Conservation (phyloP, 1,140 invertebrate genomes). For the Drosophila biarmipes region DNA sequence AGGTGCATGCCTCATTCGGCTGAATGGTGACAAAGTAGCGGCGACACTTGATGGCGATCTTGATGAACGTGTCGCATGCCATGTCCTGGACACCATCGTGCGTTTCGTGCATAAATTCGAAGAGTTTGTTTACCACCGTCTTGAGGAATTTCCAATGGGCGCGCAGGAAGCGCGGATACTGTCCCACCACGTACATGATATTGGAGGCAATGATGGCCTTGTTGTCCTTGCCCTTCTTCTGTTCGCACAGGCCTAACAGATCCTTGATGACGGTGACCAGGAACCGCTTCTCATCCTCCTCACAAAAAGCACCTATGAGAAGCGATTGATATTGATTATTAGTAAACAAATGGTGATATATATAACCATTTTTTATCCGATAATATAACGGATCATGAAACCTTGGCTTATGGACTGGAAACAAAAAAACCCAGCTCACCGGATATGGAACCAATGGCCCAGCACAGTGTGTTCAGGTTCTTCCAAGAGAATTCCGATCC, state of each 20-base stretch:
- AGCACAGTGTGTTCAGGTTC: slow-evolving; percentile 99
- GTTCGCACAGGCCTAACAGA: slow-evolving; percentile 98
- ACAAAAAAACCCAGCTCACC: slow-evolving; percentile 85
- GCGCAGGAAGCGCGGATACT: slow-evolving; percentile 98
- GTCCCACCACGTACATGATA: slow-evolving; percentile 99
- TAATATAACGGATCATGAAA: background rate
- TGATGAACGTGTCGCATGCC: slow-evolving; percentile 99
- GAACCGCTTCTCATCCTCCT: slow-evolving; percentile 99
- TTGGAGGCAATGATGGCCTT: slow-evolving; percentile 99
- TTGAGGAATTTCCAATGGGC: slow-evolving; percentile 99
- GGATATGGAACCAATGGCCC: slow-evolving; percentile 99
- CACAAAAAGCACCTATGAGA: slow-evolving; percentile 86
- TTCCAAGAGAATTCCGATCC: slow-evolving; percentile 99
- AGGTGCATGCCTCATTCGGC: slow-evolving; percentile 97
- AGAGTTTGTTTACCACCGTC: slow-evolving; percentile 99
- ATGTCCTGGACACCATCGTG: slow-evolving; percentile 99
- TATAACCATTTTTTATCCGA: background rate
- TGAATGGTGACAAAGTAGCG: slow-evolving; percentile 99
- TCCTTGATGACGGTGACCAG: slow-evolving; percentile 99
- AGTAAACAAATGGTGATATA: background rate
- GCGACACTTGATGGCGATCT: slow-evolving; percentile 99
- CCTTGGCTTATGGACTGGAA: background rate
- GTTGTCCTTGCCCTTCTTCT: slow-evolving; percentile 99
- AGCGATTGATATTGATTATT: background rate
- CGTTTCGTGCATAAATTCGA: slow-evolving; percentile 99